These are phyloP conservation scores for Dasyurus viverrinus DNA, from an alignment of 2,113 vertebrate genomes.

Conservation along the genomic window DNA sequence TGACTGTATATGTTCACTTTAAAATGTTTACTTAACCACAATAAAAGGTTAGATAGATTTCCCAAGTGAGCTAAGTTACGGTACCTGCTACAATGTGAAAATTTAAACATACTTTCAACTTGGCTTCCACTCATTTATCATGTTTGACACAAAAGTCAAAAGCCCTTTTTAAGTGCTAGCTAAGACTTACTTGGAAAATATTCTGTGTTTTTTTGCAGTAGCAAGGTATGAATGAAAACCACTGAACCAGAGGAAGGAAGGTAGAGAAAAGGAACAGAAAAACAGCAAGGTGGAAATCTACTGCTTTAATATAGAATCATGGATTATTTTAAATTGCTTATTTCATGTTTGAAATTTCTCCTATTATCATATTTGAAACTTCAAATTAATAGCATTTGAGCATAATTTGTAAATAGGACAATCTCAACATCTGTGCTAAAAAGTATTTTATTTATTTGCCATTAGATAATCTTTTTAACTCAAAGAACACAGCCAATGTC, in stretches of 20 bases:
- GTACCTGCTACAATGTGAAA: slow-evolving; percentile 85
- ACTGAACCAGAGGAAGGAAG: slow-evolving; percentile 59
- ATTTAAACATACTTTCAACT: slow-evolving; percentile 86
- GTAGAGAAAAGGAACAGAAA: slow-evolving; percentile 42
- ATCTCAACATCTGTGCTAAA: background rate
- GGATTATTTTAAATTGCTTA: background rate
- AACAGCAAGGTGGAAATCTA: background rate
- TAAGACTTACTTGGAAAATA: slow-evolving; percentile 71
- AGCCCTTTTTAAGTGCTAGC: slow-evolving; percentile 76
- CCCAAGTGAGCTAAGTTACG: slow-evolving; percentile 80
- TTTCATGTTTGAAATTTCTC: background rate
- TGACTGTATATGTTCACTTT: slow-evolving; percentile 81
- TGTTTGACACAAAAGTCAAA: slow-evolving; percentile 83
- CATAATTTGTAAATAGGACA: slow-evolving; percentile 21
- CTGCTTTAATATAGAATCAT: slow-evolving; percentile 43
- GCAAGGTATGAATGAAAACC: slow-evolving; percentile 70
- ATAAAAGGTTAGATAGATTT: slow-evolving; percentile 85
- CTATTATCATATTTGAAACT: background rate
- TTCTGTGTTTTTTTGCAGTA: slow-evolving; percentile 43
- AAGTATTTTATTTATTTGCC: background rate
- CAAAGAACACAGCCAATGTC: background rate
- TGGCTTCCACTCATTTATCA: slow-evolving; percentile 83
- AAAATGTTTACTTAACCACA: slow-evolving; percentile 87
- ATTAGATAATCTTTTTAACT: background rate
- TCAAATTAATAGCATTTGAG: background rate